Evolutionary conservation across 1,140 invertebrate species (phyloP), one percentile per base, ranked within the genome.

Genomic region (Pseudomyrmex concolor): DNA sequence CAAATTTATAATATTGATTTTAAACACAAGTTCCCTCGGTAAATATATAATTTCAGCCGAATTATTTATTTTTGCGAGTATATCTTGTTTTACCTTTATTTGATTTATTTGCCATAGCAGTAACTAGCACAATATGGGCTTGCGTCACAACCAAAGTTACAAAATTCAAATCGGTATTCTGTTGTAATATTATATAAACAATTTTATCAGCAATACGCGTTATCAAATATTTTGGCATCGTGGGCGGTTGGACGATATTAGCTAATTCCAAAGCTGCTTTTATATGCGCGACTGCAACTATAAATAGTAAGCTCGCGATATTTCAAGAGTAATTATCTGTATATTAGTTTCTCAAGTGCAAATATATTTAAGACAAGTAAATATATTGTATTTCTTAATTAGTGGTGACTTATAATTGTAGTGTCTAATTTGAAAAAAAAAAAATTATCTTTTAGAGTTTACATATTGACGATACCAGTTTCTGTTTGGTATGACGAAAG

Each of bases 241-340:
- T 19, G 9, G n/a, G 5, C 4, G 89, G 81, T 12, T 51, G 19
- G 9, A 64, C 71, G n/a, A 85, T 73, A 64, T 71, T 84, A 8
- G 86, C 59, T 22, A 90, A 64, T 72, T 90, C 84, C 13, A 90
- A 51, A 45, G 81, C 63, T 1, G 84, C 84, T 50, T 81, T 78
- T 19, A 89, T 19, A 51, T 86, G 84, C 1, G 76, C 62, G n/a
- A 62, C 89, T 90, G 34, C 13, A 34, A 62, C 22, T n/a, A 19
- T 9, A 10, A 50, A 63, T 64, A 54, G 19, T 25, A 5, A 34
- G 0, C 34, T 34, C 34, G 34, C 34, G 34, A 34, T 34, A 34
- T 7, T 1, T 34, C 34, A 7, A 34, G 34, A 34, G 34, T 34
- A 34, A 34, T 34, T 34, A 34, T 34, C 34, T 34, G 0, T 34